phyloP scores from a whole-genome alignment of 2,888 invertebrate genomes.

The Drepana falcataria region DNA sequence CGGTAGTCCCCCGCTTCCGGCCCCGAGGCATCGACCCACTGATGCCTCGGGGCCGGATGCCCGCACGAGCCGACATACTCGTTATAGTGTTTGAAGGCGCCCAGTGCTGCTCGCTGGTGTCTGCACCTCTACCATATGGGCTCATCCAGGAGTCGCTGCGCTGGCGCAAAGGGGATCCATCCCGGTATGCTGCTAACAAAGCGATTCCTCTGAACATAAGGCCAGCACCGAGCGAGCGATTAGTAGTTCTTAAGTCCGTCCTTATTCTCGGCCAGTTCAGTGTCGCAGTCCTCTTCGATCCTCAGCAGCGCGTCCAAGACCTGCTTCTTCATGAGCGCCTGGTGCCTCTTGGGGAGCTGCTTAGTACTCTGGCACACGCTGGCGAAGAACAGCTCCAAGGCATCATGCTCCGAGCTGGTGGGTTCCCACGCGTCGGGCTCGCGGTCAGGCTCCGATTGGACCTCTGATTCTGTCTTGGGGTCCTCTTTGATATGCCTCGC shows the following conservation, averaged over 20 bases:
- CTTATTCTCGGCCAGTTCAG: slow-evolving; percentile 27
- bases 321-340: slow-evolving; percentile 50
- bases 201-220: no score
- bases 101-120: no score
- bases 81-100: no score
- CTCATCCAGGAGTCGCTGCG: no score
- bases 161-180: no score
- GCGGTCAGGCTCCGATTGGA: slow-evolving; percentile 44
- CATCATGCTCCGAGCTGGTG: slow-evolving; percentile 35
- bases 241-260: slow-evolving; percentile 18
- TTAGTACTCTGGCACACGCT: slow-evolving; percentile 66
- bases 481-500: slow-evolving; percentile 35
- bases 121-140: no score
- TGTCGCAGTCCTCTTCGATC: slow-evolving; percentile 55
- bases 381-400: slow-evolving; percentile 67
- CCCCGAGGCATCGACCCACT: no score
- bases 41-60: no score
- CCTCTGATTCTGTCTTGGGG: slow-evolving; percentile 42
- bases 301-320: slow-evolving; percentile 57
- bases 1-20: no score
- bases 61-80: no score
- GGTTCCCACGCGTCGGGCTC: slow-evolving; percentile 44
- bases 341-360: slow-evolving; percentile 47
- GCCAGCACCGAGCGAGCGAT: background rate
- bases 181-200: no score